Conservation (phyloP, 2,113 vertebrate species). For the Equus quagga region DNA sequence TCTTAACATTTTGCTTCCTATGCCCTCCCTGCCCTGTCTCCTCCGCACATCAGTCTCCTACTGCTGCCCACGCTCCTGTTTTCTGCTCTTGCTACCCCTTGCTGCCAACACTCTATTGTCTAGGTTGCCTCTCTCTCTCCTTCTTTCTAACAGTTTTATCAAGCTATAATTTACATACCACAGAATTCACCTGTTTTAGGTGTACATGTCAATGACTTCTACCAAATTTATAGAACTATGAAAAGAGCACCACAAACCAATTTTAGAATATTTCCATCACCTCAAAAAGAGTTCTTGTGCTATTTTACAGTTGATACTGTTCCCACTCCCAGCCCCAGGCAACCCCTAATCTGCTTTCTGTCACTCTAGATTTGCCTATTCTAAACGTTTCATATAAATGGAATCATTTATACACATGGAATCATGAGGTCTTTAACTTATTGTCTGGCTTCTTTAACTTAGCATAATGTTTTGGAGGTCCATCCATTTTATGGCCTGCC, state of each 20-base stretch:
- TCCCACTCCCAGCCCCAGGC: neutral
- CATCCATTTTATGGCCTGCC: neutral
- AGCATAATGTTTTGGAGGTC: neutral
- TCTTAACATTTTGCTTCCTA: too few species aligned
- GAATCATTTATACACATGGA: neutral
- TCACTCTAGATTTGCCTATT: neutral
- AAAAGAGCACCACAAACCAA: neutral
- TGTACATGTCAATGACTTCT: neutral
- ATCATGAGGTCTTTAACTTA: neutral
- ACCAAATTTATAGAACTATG: neutral
- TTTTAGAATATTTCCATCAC: neutral
- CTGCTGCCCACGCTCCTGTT: fast-evolving
- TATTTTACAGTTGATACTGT: neutral
- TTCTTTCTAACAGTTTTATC: neutral
- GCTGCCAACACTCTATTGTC: neutral
- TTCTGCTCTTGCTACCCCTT: neutral
- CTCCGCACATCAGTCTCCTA: neutral
- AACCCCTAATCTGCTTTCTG: neutral
- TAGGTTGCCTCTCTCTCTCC: neutral
- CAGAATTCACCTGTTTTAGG: neutral
- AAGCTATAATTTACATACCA: neutral
- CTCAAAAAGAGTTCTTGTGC: neutral
- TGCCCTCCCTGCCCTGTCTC: neutral
- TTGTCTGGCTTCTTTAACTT: constrained; percentile 22
- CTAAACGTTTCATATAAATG: neutral